Evolutionary conservation across 1,140 invertebrate genomes (phyloP).

Genomic region (Ooceraea biroi): DNA sequence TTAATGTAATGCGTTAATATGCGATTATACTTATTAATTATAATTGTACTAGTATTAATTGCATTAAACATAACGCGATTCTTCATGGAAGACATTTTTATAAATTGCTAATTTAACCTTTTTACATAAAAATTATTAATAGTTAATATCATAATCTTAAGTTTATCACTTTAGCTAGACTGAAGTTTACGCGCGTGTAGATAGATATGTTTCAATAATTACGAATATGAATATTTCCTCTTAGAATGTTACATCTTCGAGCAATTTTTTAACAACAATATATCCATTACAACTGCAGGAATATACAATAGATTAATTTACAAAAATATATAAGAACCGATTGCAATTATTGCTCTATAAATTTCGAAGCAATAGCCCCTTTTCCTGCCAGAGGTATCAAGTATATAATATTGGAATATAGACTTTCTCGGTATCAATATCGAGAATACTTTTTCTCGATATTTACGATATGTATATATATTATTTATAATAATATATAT

Average conservation of each 20-base stretch:
- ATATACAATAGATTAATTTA: conserved; percentile 1
- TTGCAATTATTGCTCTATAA: conserved; percentile 20
- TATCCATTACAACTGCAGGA: background rate
- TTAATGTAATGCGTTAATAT: too few species aligned
- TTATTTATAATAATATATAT: background rate
- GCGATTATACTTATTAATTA: too few species aligned
- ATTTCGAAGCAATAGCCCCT: background rate
- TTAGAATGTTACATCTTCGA: background rate
- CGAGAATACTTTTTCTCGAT: background rate
- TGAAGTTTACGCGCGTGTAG: background rate
- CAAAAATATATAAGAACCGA: background rate
- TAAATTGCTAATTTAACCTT: background rate
- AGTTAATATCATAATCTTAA: conserved; percentile 19
- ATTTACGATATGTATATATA: background rate
- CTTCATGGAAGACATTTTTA: background rate
- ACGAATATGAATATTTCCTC: conserved; percentile 20
- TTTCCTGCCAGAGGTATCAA: background rate
- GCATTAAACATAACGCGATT: background rate
- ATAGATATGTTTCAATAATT: conserved; percentile 17
- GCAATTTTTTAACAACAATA: conserved; percentile 4
- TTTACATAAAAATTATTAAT: conserved; percentile 1
- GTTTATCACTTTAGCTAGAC: background rate
- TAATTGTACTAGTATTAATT: background rate
- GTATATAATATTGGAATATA: background rate
- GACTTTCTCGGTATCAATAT: conserved; percentile 1